Percentiles rank a stretch among this genome's conserved stretches.
Evolutionary conservation across 2,888 invertebrate species (phyloP).

Genomic region (Cerceris ruficornis): DNA sequence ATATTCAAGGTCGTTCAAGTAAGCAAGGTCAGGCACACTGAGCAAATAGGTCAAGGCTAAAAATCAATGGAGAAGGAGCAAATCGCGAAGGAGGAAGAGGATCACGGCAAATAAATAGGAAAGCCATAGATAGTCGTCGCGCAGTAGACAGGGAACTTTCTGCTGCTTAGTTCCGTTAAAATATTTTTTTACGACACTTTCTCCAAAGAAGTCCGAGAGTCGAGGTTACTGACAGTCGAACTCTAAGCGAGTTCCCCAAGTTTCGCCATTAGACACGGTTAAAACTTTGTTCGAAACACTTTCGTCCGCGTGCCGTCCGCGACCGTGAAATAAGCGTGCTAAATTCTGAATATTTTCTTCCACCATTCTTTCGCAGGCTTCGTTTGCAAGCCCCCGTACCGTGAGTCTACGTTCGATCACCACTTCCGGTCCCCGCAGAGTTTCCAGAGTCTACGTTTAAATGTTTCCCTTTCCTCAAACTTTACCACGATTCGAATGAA

Average conservation of each 20-base stretch:
- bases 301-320: constrained; percentile 75
- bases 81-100: constrained; percentile 48
- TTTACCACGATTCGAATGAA: constrained; percentile 53
- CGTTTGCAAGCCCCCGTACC: constrained; percentile 35
- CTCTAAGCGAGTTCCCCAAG: constrained; percentile 76
- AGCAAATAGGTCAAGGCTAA: constrained; percentile 64
- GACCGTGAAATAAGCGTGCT: constrained; percentile 78
- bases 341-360: constrained; percentile 75
- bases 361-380: constrained; percentile 21
- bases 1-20: constrained; percentile 63
- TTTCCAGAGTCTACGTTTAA: constrained; percentile 22
- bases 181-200: constrained; percentile 70
- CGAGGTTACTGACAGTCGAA: constrained; percentile 76
- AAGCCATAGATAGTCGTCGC: constrained; percentile 57
- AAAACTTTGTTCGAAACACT: constrained; percentile 81
- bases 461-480: constrained; percentile 21
- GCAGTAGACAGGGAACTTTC: constrained; percentile 68
- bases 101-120: constrained; percentile 63
- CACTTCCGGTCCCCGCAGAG: constrained; percentile 36
- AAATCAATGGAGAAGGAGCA: constrained; percentile 8
- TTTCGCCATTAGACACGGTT: constrained; percentile 80
- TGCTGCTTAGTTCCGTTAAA: constrained; percentile 62
- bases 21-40: constrained; percentile 49
- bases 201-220: constrained; percentile 30
- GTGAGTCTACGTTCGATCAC: constrained; percentile 28